A percentile compares a stretch with the other conserved stretches of the same genome.
phyloP scores from a whole-genome alignment of 2,113 vertebrate genomes.

The Ictidomys tridecemlineatus region DNA sequence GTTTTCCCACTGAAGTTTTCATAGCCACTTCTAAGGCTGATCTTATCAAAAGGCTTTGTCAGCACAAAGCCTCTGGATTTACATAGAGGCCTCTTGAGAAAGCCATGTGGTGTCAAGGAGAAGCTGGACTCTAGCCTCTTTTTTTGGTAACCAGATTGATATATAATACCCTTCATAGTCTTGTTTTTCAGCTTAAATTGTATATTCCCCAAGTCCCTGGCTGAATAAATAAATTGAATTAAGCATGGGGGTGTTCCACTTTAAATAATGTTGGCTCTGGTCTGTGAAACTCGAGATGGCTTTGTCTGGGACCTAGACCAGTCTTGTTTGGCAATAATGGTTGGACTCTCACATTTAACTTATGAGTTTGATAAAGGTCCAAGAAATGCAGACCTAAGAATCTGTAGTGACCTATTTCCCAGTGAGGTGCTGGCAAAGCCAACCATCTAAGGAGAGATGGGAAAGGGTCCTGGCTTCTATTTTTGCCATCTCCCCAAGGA shows the following conservation, averaged over 20 bases:
- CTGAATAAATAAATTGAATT: slow-evolving; percentile 75
- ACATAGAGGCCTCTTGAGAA: slow-evolving; percentile 49
- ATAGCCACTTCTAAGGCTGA: neutral
- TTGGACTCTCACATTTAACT: slow-evolving; percentile 73
- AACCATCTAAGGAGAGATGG: slow-evolving; percentile 69
- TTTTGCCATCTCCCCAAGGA: slow-evolving; percentile 77
- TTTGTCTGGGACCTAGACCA: slow-evolving; percentile 75
- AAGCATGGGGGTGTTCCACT: slow-evolving; percentile 31
- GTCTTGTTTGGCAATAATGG: slow-evolving; percentile 64
- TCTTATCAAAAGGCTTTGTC: slow-evolving; percentile 71
- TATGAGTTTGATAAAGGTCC: slow-evolving; percentile 74
- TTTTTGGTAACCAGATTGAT: slow-evolving; percentile 79
- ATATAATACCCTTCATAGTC: slow-evolving; percentile 78
- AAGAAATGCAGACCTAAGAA: slow-evolving; percentile 73
- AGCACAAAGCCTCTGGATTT: slow-evolving; percentile 72
- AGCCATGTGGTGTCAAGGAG: slow-evolving; percentile 66
- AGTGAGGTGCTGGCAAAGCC: slow-evolving; percentile 71
- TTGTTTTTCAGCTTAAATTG: slow-evolving; percentile 73
- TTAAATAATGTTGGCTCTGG: slow-evolving; percentile 51
- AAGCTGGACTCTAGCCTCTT: slow-evolving; percentile 55
- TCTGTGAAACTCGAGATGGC: slow-evolving; percentile 73
- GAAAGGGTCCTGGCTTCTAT: slow-evolving; percentile 76
- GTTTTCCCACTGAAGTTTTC: slow-evolving; percentile 47
- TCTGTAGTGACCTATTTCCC: slow-evolving; percentile 77
- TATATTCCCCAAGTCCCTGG: slow-evolving; percentile 79